Percentiles rank a stretch among this genome's conserved stretches.
These are phyloP conservation scores for Scopus umbretta DNA, from an alignment of 2,113 vertebrate genomes.

Conservation along the genomic window DNA sequence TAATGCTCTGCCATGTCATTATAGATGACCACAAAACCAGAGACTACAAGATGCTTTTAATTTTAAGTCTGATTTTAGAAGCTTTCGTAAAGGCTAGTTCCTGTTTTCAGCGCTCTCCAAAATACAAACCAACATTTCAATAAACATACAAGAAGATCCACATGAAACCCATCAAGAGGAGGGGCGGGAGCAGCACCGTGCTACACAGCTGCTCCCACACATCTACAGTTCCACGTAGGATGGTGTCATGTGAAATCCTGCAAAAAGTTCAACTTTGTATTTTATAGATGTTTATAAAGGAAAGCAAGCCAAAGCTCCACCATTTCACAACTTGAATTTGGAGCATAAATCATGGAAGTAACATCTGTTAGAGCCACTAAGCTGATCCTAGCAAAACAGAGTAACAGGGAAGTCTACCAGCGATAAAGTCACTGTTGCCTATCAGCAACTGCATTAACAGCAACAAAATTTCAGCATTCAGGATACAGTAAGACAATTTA, in stretches of 20 bases:
- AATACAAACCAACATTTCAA: not conserved
- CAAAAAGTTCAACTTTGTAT: not conserved
- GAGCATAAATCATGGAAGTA: not conserved
- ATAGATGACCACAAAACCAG: not conserved
- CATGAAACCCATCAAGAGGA: not conserved
- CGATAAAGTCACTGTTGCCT: not conserved
- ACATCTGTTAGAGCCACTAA: not conserved
- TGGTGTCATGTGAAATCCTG: not conserved
- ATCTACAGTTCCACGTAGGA: not conserved
- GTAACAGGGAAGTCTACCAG: not conserved
- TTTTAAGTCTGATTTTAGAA: slow-evolving; percentile 32
- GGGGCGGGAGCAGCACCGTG: not conserved
- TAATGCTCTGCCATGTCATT: not conserved
- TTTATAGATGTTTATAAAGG: not conserved
- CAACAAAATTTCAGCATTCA: not conserved
- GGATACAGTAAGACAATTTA: not conserved
- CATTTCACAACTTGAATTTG: not conserved
- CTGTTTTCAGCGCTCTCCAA: not conserved
- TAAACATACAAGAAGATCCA: not conserved
- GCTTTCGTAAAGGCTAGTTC: not conserved
- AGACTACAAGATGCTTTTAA: slow-evolving; percentile 7
- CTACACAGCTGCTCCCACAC: not conserved
- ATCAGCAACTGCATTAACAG: not conserved
- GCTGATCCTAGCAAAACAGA: not conserved
- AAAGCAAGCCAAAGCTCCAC: not conserved